Conservation (phyloP, 2,888 invertebrate species). For the Crepidodera aurea region DNA sequence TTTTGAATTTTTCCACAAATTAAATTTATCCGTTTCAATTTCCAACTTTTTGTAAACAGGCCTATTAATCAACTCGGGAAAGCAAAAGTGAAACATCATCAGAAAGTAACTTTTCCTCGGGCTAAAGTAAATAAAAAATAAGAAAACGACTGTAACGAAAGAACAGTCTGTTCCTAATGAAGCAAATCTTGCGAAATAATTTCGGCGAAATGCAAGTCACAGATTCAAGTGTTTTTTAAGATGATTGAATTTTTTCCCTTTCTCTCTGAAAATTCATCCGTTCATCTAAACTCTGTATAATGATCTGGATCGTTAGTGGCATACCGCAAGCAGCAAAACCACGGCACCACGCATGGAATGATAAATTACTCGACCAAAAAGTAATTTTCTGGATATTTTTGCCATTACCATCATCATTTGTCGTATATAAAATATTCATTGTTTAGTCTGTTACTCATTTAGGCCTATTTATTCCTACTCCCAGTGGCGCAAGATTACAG, state of each 20-base stretch:
- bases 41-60: constrained; percentile 3
- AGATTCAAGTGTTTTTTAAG: constrained; percentile 40
- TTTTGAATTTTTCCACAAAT: no score
- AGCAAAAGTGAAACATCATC: constrained; percentile 16
- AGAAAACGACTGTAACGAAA: constrained; percentile 16
- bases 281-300: constrained; percentile 45
- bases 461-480: not conserved
- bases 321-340: constrained; percentile 42
- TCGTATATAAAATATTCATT: constrained; percentile 45
- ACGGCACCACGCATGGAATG: constrained; percentile 51
- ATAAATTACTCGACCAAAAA: constrained; percentile 51
- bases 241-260: constrained; percentile 43
- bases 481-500: not conserved
- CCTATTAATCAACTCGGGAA: constrained; percentile 2
- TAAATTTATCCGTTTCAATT: not conserved
- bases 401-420: constrained; percentile 44
- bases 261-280: constrained; percentile 16
- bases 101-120: constrained; percentile 17
- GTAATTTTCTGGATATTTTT: constrained; percentile 44
- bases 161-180: constrained; percentile 29
- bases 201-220: constrained; percentile 27
- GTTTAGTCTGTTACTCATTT: not conserved
- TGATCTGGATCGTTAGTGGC: constrained; percentile 54
- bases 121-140: constrained; percentile 27
- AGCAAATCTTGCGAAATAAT: constrained; percentile 32